Conservation (phyloP, 2,113 vertebrate species). For the Gopherus evgoodei region DNA sequence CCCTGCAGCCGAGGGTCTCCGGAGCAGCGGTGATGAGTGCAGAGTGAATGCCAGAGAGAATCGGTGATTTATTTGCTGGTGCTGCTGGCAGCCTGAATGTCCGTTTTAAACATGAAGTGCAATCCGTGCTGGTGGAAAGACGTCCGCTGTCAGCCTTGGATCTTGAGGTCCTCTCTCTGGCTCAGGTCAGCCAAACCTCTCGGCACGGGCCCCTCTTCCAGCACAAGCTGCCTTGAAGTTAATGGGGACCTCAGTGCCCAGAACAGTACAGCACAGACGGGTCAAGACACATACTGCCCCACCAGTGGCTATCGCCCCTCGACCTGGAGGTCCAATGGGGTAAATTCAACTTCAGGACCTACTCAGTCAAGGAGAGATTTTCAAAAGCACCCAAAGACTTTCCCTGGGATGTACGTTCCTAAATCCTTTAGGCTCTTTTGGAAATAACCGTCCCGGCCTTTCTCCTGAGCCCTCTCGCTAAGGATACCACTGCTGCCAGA, state of each 20-base stretch:
- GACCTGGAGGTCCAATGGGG: background rate
- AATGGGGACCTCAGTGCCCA: background rate
- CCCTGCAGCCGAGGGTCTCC: no score
- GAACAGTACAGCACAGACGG: background rate
- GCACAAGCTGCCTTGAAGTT: background rate
- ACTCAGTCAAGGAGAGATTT: background rate
- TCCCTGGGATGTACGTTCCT: background rate
- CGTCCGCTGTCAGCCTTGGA: background rate
- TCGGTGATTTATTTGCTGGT: background rate
- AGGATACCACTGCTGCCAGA: background rate
- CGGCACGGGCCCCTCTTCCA: no score
- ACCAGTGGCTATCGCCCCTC: background rate
- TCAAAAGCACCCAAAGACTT: background rate
- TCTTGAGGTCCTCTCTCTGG: background rate
- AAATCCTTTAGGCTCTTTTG: background rate
- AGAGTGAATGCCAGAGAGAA: background rate
- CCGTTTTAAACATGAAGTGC: background rate
- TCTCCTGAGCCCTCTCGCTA: background rate
- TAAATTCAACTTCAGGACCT: background rate
- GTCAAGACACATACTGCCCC: background rate
- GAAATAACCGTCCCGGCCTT: background rate
- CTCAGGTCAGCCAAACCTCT: background rate
- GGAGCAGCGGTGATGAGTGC: background rate
- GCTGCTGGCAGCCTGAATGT: background rate
- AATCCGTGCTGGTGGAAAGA: background rate